Base-by-base conservation (phyloP, 2,797 vertebrate genomes). In the Danio choprae region DNA sequence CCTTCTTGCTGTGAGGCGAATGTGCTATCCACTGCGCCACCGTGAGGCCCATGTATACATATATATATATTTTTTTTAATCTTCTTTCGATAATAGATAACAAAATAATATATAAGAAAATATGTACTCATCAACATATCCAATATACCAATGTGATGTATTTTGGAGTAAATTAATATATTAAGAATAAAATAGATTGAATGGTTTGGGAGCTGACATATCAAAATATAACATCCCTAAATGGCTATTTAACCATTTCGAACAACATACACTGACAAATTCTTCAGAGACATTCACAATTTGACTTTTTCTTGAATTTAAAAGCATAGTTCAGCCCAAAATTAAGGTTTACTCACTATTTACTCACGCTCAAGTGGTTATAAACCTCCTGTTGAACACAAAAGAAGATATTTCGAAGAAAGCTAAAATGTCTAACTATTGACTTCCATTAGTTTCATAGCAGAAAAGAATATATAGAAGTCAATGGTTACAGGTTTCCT, bases 1-100 rank as follows among this genome's bases (percentile, higher is more conserved):
- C n/a, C n/a, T n/a, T n/a, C n/a, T n/a, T n/a, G n/a, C n/a, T n/a
- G n/a, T n/a, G n/a, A n/a, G n/a, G n/a, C n/a, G n/a, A n/a, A n/a
- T n/a, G n/a, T n/a, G n/a, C n/a, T n/a, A n/a, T n/a, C n/a, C n/a
- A n/a, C n/a, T n/a, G n/a, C n/a, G n/a, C n/a, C n/a, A n/a, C n/a
- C n/a, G n/a, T n/a, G n/a, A n/a, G n/a, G n/a, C n/a, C n/a, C n/a
- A n/a, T n/a, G n/a, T n/a, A n/a, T n/a, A n/a, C n/a, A n/a, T n/a
- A n/a, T n/a, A n/a, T n/a, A n/a, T n/a, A n/a, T n/a, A n/a, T n/a
- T n/a, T n/a, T n/a, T n/a, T n/a, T n/a, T n/a, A n/a, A n/a, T n/a
- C n/a, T n/a, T n/a, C 20, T 48, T 67, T 48, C 29, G 46, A 68
- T 38, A n/a, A 59, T 15, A 59, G 56, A 59, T 59, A 29, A 29